These are phyloP conservation scores for Cyrtodaria siliqua DNA, from an alignment of 2,888 invertebrate genomes.

Conservation along the genomic window DNA sequence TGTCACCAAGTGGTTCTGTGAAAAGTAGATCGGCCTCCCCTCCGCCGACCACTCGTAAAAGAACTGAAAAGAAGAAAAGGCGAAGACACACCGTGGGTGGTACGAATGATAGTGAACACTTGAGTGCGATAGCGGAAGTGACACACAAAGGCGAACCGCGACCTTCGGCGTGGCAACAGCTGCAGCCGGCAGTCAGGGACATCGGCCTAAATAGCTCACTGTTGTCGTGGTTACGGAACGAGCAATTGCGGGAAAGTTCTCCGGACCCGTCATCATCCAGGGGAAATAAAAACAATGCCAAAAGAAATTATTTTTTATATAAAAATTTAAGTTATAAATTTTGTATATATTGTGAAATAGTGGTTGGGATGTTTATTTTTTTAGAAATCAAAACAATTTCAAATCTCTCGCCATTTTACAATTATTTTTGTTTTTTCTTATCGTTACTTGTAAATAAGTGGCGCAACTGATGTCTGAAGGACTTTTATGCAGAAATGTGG, in stretches of 20 bases:
- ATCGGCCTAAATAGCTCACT: constrained; percentile 73
- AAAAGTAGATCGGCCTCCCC: constrained; percentile 28
- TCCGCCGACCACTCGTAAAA: constrained; percentile 56
- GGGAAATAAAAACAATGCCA: constrained; percentile 11
- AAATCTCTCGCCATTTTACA: no score
- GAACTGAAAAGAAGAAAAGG: constrained; percentile 70
- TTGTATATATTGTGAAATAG: no score
- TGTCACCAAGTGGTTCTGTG: constrained; percentile 4
- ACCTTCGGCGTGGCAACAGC: constrained; percentile 84
- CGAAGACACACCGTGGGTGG: constrained; percentile 97
- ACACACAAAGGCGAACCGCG: constrained; percentile 55
- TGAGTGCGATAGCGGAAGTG: constrained; percentile 84
- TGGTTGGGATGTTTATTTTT: no score
- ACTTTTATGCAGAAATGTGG: no score
- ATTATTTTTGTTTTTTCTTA: no score
- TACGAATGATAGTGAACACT: constrained; percentile 93
- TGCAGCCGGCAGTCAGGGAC: constrained; percentile 79
- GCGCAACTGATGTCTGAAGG: no score
- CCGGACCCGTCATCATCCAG: constrained; percentile 68
- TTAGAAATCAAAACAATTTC: no score
- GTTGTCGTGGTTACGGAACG: constrained; percentile 86
- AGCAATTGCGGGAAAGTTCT: constrained; percentile 86
- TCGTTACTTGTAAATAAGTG: no score
- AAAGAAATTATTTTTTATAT: constrained; percentile 20
- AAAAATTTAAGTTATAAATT: no score